Evolutionary conservation across 2,888 invertebrate genomes (phyloP).

Genomic region (Phytoseiulus persimilis): DNA sequence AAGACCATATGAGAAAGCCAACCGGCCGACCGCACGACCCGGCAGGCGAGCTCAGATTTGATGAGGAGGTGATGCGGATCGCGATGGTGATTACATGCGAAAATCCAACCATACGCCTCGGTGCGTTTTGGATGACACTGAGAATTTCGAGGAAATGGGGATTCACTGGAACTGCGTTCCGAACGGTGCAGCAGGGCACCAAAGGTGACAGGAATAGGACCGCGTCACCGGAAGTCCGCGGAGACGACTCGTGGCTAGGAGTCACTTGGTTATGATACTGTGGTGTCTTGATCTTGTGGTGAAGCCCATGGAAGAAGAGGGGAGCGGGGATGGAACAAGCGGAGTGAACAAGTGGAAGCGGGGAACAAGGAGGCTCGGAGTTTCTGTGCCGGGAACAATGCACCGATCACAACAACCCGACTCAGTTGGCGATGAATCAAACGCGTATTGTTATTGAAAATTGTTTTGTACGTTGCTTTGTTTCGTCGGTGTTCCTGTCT

Average conservation of each 20-base stretch:
- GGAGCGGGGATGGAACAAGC: no score
- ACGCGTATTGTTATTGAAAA: background rate
- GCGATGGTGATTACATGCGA: background rate
- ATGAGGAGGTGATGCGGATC: background rate
- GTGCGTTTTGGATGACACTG: background rate
- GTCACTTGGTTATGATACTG: no score
- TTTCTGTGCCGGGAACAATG: background rate
- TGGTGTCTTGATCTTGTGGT: no score
- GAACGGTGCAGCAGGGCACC: no score
- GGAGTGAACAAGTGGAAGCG: no score
- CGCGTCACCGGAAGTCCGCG: no score
- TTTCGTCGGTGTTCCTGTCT: background rate
- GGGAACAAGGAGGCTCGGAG: background rate
- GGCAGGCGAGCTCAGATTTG: background rate
- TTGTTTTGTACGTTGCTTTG: constrained; percentile 5
- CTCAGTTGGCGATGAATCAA: background rate
- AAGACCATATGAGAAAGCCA: background rate
- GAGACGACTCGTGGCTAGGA: no score
- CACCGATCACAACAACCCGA: background rate
- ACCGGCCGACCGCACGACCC: background rate
- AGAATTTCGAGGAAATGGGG: background rate
- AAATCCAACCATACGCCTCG: background rate
- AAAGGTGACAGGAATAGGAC: no score
- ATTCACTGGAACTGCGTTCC: no score
- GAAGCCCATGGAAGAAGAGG: no score